These are phyloP conservation scores for Oryzias sinensis DNA, from an alignment of 2,797 vertebrate genomes.

Conservation along the genomic window DNA sequence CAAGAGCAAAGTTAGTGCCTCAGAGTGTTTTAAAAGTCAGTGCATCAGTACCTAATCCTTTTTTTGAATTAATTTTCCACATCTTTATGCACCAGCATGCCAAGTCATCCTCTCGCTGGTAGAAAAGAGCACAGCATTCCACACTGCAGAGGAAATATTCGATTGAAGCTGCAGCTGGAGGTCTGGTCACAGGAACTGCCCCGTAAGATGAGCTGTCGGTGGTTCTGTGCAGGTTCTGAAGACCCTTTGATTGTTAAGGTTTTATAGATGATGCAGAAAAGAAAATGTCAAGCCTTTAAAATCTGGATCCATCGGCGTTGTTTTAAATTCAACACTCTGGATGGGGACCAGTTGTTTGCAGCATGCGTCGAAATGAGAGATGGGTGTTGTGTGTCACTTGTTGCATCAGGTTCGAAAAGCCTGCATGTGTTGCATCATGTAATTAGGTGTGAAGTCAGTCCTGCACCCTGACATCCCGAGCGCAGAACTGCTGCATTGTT, in stretches of 20 bases:
- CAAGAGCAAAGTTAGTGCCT: too few species aligned
- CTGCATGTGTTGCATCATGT: not conserved
- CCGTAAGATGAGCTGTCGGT: not conserved
- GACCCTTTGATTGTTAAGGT: too few species aligned
- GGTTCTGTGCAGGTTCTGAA: too few species aligned
- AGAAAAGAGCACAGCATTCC: constrained; percentile 7
- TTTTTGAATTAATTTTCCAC: not conserved
- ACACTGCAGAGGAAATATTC: constrained; percentile 19
- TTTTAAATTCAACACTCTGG: too few species aligned
- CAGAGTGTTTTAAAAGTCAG: too few species aligned
- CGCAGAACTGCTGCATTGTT: constrained; percentile 28
- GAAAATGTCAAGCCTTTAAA: too few species aligned
- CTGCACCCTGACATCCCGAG: constrained; percentile 30
- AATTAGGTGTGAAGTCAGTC: constrained; percentile 13
- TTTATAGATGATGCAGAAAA: too few species aligned
- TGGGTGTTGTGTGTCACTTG: not conserved
- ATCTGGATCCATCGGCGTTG: too few species aligned
- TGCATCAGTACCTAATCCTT: too few species aligned
- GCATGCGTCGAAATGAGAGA: not conserved
- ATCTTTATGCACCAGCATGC: not conserved
- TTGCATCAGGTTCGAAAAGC: not conserved
- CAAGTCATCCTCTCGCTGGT: not conserved
- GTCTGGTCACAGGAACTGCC: constrained; percentile 1
- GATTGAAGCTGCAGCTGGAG: constrained; percentile 7
- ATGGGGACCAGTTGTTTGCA: not conserved